Evolutionary conservation across 2,888 invertebrate species (phyloP), one percentile per base, ranked within the genome.

Genomic region (Drosophila neotestacea): DNA sequence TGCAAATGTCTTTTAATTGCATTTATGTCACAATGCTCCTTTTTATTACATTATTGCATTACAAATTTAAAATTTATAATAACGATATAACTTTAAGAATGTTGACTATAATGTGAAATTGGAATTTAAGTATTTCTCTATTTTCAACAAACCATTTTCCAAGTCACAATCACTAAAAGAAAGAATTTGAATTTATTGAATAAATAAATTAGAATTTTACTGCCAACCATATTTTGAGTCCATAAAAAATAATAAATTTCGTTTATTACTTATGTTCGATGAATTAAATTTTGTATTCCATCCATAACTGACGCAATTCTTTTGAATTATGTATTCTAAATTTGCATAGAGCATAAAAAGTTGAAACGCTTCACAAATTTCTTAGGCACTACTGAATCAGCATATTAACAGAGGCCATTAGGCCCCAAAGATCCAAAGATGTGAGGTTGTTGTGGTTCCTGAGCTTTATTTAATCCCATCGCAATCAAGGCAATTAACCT

Each of bases 1-100:
- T 75, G 75, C 87, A 87, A 83, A 87, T 81, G 69, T 79, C 71
- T 79, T 79, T 74, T 83, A 86, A 83, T 83, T 86, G 79, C 85
- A 81, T 79, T 81, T 79, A 84, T 79, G 81, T 78, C 79, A 74
- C 59, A 27, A 42, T 48, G 59, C 48, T 52, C 16, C 44, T 16
- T 13, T 64, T 77, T 66, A 68, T 68, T 62, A 73, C 82, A 48
- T 65, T 56, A 67, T 22, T 22, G 22, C 72, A 60, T 52, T 46
- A 41, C 7, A 55, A 16, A 48, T 39, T 48, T 38, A 11, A 27
- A 34, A 36, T 39, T 7, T 50, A 32, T 30, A 34, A 7, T n/a
- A 11, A 11, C 11, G 7, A 27, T 60, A 22, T 5, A 22, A 9
- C 13, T 56, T 46, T 34, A 36, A 47, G 46, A 13, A 47, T 39